Conservation (phyloP, 2,797 vertebrate genomes). For the Triplophysa bombifrons region DNA sequence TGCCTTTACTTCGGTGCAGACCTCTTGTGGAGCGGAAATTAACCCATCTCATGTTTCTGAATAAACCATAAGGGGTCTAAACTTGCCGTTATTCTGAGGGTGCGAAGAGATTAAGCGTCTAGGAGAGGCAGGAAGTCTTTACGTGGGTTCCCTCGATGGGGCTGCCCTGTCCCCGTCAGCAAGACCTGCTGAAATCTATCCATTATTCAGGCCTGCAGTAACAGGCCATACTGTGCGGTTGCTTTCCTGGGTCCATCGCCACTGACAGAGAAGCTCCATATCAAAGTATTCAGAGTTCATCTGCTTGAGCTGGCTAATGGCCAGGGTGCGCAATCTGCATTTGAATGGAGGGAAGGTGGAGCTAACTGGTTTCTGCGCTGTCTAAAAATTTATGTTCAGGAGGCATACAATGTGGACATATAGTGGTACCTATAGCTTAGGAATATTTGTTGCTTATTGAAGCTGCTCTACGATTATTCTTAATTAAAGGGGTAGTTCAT, state of each 20-base stretch:
- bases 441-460: not conserved
- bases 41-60: constrained; percentile 50
- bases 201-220: constrained; percentile 74
- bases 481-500: too few relatives aligned
- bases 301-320: constrained; percentile 26
- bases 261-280: constrained; percentile 73
- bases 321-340: constrained; percentile 44
- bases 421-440: too few relatives aligned
- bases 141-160: constrained; percentile 36
- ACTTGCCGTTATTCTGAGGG: constrained; percentile 21
- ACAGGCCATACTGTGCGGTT: constrained; percentile 55
- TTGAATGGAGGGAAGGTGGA: constrained; percentile 18
- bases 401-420: not conserved
- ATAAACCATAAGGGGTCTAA: constrained; percentile 56
- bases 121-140: constrained; percentile 3
- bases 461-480: too few relatives aligned
- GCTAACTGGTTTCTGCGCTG: constrained; percentile 1
- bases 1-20: constrained; percentile 38
- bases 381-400: not conserved
- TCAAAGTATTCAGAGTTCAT: constrained; percentile 37
- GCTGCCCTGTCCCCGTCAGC: constrained; percentile 69
- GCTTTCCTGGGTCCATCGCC: constrained; percentile 65
- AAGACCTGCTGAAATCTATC: constrained; percentile 72
- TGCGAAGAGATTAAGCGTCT: constrained; percentile 33
- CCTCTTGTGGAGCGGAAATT: constrained; percentile 35